Evolutionary conservation across 2,797 vertebrate genomes (phyloP).

Genomic region (Cacajao melanocephalus): DNA sequence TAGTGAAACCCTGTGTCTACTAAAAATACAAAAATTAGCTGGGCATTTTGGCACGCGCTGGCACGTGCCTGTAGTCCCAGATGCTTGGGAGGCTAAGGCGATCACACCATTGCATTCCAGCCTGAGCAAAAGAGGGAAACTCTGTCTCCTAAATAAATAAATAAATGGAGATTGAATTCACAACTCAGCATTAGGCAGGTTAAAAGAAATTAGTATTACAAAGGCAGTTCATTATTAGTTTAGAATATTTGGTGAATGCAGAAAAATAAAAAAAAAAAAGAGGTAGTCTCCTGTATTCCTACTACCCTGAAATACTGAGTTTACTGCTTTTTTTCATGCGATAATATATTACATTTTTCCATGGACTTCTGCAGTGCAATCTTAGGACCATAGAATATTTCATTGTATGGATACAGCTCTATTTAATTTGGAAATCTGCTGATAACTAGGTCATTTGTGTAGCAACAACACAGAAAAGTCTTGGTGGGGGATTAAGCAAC

Average conservation of each 20-base stretch:
- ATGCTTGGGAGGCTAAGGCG: too few species aligned
- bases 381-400: not conserved
- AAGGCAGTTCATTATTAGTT: not conserved
- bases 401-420: not conserved
- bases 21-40: too few species aligned
- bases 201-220: constrained; percentile 1
- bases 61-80: too few species aligned
- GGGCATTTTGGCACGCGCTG: too few species aligned
- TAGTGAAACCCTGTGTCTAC: too few species aligned
- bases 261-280: not conserved
- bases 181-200: not conserved
- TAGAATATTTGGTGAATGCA: not conserved
- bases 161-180: not conserved
- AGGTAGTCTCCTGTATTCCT: not conserved
- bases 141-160: not conserved
- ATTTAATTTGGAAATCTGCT: not conserved
- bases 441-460: not conserved
- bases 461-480: not conserved
- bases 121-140: too few species aligned
- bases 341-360: not conserved
- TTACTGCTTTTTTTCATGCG: not conserved
- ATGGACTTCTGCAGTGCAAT: not conserved
- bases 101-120: too few species aligned
- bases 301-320: not conserved
- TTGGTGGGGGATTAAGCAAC: not conserved